Evolutionary conservation across 2,888 invertebrate species (phyloP).

Genomic region (Drymonia ruficornis): DNA sequence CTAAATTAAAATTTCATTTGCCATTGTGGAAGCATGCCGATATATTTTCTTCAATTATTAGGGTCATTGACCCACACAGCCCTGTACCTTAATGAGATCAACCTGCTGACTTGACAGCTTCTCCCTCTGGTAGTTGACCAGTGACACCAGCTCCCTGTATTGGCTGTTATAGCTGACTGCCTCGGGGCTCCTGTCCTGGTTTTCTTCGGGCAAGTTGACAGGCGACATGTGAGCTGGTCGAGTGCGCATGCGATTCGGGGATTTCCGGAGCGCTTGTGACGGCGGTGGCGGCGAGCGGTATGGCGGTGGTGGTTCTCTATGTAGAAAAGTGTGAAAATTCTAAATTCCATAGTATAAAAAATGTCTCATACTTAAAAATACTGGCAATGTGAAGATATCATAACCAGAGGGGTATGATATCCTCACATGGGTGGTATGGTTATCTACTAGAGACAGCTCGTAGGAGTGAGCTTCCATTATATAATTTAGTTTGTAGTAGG

Average conservation of each 20-base stretch:
- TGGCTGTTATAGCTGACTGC: conserved; percentile 90
- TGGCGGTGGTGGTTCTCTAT: conserved; percentile 80
- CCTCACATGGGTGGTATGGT: too few relatives aligned
- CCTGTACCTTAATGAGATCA: conserved; percentile 94
- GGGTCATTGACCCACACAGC: too few relatives aligned
- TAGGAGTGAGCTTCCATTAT: too few relatives aligned
- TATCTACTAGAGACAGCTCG: too few relatives aligned
- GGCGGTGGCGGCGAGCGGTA: conserved; percentile 81
- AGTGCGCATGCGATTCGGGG: conserved; percentile 65
- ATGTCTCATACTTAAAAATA: neutral
- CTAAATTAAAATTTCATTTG: too few relatives aligned
- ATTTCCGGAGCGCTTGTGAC: conserved; percentile 66
- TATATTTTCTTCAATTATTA: too few relatives aligned
- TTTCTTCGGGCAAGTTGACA: conserved; percentile 65
- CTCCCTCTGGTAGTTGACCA: conserved; percentile 96
- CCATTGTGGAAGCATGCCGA: too few relatives aligned
- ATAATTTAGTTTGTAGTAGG: too few relatives aligned
- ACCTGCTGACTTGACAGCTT: conserved; percentile 95
- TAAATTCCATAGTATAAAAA: neutral
- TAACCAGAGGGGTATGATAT: too few relatives aligned
- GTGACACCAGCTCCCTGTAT: conserved; percentile 92
- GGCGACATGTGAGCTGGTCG: conserved; percentile 77
- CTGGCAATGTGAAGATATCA: too few relatives aligned
- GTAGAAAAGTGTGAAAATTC: neutral
- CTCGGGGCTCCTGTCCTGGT: conserved; percentile 75